Evolutionary conservation across 1,140 invertebrate species (phyloP).

Genomic region (Sarcophaga peregrina): DNA sequence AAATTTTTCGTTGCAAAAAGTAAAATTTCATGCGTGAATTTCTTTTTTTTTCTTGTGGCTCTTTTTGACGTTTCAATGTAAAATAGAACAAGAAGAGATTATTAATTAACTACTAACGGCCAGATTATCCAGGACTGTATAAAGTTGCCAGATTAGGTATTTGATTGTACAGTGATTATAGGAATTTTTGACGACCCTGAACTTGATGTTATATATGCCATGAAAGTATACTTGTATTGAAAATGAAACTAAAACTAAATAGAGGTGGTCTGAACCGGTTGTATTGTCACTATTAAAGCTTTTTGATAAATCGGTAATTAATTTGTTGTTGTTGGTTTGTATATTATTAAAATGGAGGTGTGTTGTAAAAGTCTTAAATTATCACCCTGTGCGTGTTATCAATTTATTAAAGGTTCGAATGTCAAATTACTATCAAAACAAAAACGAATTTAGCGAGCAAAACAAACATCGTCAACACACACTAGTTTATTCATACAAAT

Average conservation of each 20-base stretch:
- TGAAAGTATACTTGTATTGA: no score
- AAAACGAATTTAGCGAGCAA: background rate
- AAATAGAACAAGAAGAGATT: background rate
- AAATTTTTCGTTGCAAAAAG: background rate
- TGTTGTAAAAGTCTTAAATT: background rate
- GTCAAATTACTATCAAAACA: slow-evolving; percentile 9
- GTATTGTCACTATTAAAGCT: no score
- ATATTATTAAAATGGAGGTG: background rate
- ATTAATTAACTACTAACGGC: background rate
- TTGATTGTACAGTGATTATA: background rate
- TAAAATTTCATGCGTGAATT: slow-evolving; percentile 8
- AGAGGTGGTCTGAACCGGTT: no score
- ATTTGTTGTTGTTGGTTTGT: background rate
- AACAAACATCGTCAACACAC: slow-evolving; percentile 28
- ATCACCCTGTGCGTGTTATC: background rate
- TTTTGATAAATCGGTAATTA: no score
- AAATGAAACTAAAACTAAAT: no score
- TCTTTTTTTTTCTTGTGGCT: slow-evolving; percentile 2
- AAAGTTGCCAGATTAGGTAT: background rate
- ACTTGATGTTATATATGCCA: no score
- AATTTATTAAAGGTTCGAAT: background rate
- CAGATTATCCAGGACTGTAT: background rate
- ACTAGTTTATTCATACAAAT: background rate
- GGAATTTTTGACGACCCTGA: no score
- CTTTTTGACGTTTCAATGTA: background rate